These are phyloP conservation scores for Zele albiditarsus DNA, from an alignment of 2,888 invertebrate species.

Conservation along the genomic window DNA sequence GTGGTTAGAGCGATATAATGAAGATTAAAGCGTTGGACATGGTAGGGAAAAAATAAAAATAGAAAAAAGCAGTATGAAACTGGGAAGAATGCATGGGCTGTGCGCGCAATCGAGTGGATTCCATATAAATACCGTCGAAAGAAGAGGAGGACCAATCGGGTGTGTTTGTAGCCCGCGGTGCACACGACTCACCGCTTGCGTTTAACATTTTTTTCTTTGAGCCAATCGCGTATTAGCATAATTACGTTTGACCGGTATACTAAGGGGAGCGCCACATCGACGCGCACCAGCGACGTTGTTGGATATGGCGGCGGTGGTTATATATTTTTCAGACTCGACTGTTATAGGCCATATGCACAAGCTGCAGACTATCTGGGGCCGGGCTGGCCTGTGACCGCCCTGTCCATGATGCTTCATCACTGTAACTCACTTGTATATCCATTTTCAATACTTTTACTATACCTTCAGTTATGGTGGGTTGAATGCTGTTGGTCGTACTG, in stretches of 20 bases:
- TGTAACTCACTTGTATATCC: background rate
- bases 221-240: conserved; percentile 72
- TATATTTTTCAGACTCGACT: conserved; percentile 40
- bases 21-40: conserved; percentile 61
- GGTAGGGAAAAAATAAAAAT: conserved; percentile 18
- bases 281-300: conserved; percentile 37
- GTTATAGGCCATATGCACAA: conserved; percentile 1
- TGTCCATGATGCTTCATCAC: conserved; percentile 20
- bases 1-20: conserved; percentile 50
- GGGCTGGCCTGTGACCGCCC: conserved; percentile 35
- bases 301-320: conserved; percentile 43
- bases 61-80: conserved; percentile 43
- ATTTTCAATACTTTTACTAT: conserved; percentile 23
- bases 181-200: conserved; percentile 58
- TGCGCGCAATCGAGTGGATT: conserved; percentile 58
- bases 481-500: background rate
- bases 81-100: conserved; percentile 42
- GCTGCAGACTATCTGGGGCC: conserved; percentile 15
- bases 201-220: conserved; percentile 65
- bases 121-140: conserved; percentile 65
- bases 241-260: conserved; percentile 65
- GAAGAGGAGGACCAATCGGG: conserved; percentile 53
- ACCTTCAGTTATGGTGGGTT: background rate
- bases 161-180: conserved; percentile 65
- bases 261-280: conserved; percentile 41